Base-by-base conservation (phyloP, 2,113 vertebrate species). In the Megaceryle maxima region DNA sequence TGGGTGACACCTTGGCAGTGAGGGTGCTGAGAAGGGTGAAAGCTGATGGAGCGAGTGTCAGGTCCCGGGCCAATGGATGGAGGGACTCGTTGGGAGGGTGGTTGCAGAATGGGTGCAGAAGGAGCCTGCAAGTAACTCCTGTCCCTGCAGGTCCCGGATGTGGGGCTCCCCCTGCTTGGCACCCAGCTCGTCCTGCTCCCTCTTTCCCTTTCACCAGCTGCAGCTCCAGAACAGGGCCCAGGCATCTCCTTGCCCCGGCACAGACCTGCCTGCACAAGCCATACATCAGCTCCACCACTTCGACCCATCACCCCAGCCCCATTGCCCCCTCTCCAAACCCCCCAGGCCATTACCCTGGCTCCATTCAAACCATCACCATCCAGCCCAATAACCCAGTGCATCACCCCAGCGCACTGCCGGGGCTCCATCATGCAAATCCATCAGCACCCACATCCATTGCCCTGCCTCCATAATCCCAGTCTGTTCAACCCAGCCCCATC, bases 71-170 rank as follows among this genome's bases (percentile, higher is more conserved):
- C 0, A 13, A n/a, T 0, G 6, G 9, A 24, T 21, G 60, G 29
- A 39, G 57, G 33, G 6, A 14, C 13, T n/a, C 3, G 0, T 1
- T 18, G 39, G 43, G 24, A 31, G 6, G 20, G 26, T 0, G 1
- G 31, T 35, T 3, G 1, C 6, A 10, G 62, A 83, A 12, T 64
- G 73, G 83, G 68, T n/a, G 62, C 0, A 3, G 79, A 75, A 72
- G 48, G 31, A 0, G 0, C 6, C 12, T 35, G 51, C 1, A 2
- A 29, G 22, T 4, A 28, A 4, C 1, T 63, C 26, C 21, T 46
- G 13, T 6, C 11, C 1, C 24, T 0, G 0, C 11, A 6, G 63
- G 39, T 6, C 19, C 37, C 10, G 33, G 43, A 2, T 0, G 1
- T 17, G 86, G 41, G 46, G 19, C 2, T 37, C 8, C 1, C 19